A percentile compares a stretch with the other conserved stretches of the same genome.
These are phyloP conservation scores for Willisornis vidua DNA, from an alignment of 2,113 vertebrate species.

Conservation along the genomic window DNA sequence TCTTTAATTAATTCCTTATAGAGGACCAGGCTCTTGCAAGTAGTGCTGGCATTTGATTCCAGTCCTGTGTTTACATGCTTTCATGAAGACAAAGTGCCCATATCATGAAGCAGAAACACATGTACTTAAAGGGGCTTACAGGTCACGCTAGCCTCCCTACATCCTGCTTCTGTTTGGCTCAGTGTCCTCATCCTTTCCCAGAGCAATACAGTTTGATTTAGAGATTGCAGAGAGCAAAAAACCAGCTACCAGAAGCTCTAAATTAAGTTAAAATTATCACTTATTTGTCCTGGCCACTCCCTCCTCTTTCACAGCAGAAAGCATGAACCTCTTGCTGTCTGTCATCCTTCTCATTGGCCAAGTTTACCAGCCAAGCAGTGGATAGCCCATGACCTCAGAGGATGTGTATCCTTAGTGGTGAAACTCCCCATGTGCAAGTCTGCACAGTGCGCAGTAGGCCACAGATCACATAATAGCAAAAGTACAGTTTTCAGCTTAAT, in stretches of 20 bases:
- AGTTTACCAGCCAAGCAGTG: background rate
- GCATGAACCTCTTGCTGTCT: background rate
- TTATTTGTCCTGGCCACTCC: background rate
- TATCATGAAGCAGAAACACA: background rate
- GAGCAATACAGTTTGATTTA: background rate
- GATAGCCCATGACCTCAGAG: background rate
- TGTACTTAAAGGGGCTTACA: background rate
- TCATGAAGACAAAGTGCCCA: background rate
- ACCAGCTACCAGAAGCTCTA: background rate
- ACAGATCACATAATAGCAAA: background rate
- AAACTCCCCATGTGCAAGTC: background rate
- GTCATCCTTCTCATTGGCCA: background rate
- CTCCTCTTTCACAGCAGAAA: background rate
- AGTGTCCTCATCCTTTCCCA: background rate
- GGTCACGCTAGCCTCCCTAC: background rate
- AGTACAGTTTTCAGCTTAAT: background rate
- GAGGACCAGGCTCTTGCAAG: background rate
- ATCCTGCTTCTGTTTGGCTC: background rate
- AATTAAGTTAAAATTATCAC: background rate
- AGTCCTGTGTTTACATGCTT: background rate
- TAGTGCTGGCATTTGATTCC: background rate
- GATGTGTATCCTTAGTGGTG: background rate
- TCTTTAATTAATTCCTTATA: conserved; percentile 6
- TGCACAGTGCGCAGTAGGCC: background rate
- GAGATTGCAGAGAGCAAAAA: background rate